Evolutionary conservation across 2,888 invertebrate genomes (phyloP).

Genomic region (Eulithis testata): DNA sequence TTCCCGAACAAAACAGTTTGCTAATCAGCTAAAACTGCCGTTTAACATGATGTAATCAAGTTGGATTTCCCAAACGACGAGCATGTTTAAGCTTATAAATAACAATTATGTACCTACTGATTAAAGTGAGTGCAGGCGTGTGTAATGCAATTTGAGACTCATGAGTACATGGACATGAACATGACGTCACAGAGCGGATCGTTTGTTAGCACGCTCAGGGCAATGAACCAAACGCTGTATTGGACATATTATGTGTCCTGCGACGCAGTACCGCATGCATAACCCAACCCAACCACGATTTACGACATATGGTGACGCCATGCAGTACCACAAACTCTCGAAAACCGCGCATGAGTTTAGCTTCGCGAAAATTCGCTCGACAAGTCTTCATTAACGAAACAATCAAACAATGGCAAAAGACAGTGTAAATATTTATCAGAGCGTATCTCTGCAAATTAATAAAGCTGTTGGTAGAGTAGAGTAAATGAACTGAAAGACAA

Average conservation of each 20-base stretch:
- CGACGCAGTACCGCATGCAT: conserved; percentile 59
- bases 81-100: conserved; percentile 41
- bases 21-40: conserved; percentile 30
- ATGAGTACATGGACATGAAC: conserved; percentile 64
- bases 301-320: conserved; percentile 61
- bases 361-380: conserved; percentile 7
- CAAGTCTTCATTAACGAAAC: conserved; percentile 15
- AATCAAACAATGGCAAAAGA: conserved; percentile 21
- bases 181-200: conserved; percentile 73
- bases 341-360: conserved; percentile 13
- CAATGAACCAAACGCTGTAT: conserved; percentile 78
- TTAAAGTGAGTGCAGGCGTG: conserved; percentile 43
- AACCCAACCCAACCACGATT: conserved; percentile 68
- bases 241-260: conserved; percentile 79
- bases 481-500: conserved; percentile 27
- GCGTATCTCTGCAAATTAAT: conserved; percentile 20
- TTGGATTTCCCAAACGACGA: conserved; percentile 37
- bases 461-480: conserved; percentile 25
- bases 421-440: conserved; percentile 18
- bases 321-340: conserved; percentile 21
- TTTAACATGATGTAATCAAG: conserved; percentile 36
- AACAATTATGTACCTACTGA: conserved; percentile 41
- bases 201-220: conserved; percentile 69
- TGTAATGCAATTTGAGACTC: conserved; percentile 66
- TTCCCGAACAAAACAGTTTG: conserved; percentile 26